Evolutionary conservation across 1,140 invertebrate genomes (phyloP), one percentile per base, ranked within the genome.

Genomic region (Augochlora pura): DNA sequence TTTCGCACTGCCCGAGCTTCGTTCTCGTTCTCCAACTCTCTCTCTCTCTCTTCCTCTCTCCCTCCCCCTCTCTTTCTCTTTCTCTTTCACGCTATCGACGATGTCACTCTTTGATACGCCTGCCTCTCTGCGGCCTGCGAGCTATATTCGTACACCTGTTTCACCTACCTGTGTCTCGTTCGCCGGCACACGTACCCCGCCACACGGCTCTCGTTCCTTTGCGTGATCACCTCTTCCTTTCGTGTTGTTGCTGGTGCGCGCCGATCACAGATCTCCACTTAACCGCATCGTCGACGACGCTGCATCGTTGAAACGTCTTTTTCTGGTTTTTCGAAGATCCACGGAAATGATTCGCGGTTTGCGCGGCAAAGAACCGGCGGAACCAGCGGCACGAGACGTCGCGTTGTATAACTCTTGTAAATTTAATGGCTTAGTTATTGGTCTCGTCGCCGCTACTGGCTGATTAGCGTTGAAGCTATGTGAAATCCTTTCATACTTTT

Each of bases 41-140:
- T 82, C 54, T 54, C 68, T 25, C 46, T 5, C 9, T 42, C 76
- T 83, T 63, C 66, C 46, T 16, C n/a, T 49, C 70, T 72, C 57
- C 63, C 46, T 38, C 21, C 25, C 71, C 81, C 54, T 23, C 16
- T 18, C 18, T 46, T 25, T 62, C 46, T 68, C 76, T 46, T 76
- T 62, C 69, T 42, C 4, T 73, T 23, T 8, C 73, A 21, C 54
- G 21, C n/a, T n/a, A 57, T 57, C 54, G 54, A 57, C 54, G 54
- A 57, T 57, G 54, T 57, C 54, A 57, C 54, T 52, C 54, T 57
- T 57, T 57, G 54, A 57, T 57, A 57, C 54, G 6, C 18, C n/a
- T n/a, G 6, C 54, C n/a, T n/a, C n/a, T n/a, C 54, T n/a, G 32
- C 32, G n/a, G 21, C 54, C 54, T 7, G 21, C 21, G 6, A 7